Base-by-base conservation (phyloP, 2,113 vertebrate genomes). In the Balaeniceps rex region DNA sequence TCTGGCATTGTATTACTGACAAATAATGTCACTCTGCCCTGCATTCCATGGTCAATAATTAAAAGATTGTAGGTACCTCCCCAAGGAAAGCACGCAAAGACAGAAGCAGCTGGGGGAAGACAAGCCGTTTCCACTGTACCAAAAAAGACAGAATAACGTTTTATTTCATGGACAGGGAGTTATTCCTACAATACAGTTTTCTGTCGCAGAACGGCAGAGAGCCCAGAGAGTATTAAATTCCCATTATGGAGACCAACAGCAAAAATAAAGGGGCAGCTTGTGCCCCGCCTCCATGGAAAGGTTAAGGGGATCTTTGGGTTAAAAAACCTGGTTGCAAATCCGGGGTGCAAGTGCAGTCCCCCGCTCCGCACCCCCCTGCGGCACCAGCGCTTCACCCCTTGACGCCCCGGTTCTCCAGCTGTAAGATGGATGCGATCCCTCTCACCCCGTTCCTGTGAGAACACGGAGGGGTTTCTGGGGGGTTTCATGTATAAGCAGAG, bases 11-110 rank as follows among this genome's bases (percentile, higher is more conserved):
- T 87, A 15, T 90, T 94, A 47, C 95, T 49, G 69, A 65, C 83
- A 93, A 87, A 94, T 88, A 93, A 93, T 72, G 90, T 94, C 95
- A 93, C 74, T 47, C 36, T 92, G 95, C 78, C 95, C 90, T 33
- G 34, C 4, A 6, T 57, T 66, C 47, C 49, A 26, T 0, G 1
- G 92, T 92, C 95, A 94, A 63, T 83, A 83, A 92, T 77, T 84
- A 87, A 92, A 94, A 70, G 78, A 84, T 61, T 63, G 22, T 21
- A 58, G 47, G 94, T 65, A 18, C 74, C 69, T 84, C 69, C 91
- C 79, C 40, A 55, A 60, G 74, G 57, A 84, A 88, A 55, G 38
- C 4, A 28, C 5, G 38, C 66, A 66, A 33, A 54, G 57, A 11
- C 19, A 71, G 75, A 44, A 74, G 75, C 38, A 69, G 57, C 36